phyloP scores from a whole-genome alignment of 1,140 invertebrate species.

The Charaxes varanes region DNA sequence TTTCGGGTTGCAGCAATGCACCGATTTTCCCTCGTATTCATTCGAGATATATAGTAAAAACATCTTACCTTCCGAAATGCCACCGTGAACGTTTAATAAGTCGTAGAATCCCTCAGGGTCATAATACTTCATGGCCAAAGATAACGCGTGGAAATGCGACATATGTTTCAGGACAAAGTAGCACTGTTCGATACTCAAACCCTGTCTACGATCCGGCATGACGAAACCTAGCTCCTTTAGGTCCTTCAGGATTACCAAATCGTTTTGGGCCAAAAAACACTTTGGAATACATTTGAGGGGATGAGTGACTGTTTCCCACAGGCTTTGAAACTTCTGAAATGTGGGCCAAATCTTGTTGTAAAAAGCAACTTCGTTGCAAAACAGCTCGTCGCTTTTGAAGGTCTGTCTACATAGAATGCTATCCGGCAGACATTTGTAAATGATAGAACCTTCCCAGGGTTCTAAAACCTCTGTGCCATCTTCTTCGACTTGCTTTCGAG shows the following conservation, averaged over 20 bases:
- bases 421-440: slow-evolving; percentile 82
- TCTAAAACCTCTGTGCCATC: slow-evolving; percentile 50
- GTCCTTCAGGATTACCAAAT: slow-evolving; percentile 80
- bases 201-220: slow-evolving; percentile 80
- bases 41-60: not conserved
- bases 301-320: slow-evolving; percentile 44
- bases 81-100: slow-evolving; percentile 70
- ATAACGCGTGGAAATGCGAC: slow-evolving; percentile 80
- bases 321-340: slow-evolving; percentile 75
- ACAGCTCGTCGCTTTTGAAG: slow-evolving; percentile 81
- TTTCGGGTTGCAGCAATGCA: too few species aligned
- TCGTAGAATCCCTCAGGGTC: slow-evolving; percentile 78
- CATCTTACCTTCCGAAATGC: slow-evolving; percentile 60
- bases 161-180: slow-evolving; percentile 77
- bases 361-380: slow-evolving; percentile 82
- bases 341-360: slow-evolving; percentile 81
- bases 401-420: slow-evolving; percentile 77
- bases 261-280: slow-evolving; percentile 77
- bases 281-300: slow-evolving; percentile 78
- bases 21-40: too few species aligned
- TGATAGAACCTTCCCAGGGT: slow-evolving; percentile 77
- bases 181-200: slow-evolving; percentile 76
- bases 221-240: slow-evolving; percentile 75
- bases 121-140: slow-evolving; percentile 77
- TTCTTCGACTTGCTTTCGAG: slow-evolving; percentile 51